Percentiles rank a stretch among this genome's conserved stretches.
Conservation (phyloP, 2,113 vertebrate genomes). For the Tetrao urogallus region DNA sequence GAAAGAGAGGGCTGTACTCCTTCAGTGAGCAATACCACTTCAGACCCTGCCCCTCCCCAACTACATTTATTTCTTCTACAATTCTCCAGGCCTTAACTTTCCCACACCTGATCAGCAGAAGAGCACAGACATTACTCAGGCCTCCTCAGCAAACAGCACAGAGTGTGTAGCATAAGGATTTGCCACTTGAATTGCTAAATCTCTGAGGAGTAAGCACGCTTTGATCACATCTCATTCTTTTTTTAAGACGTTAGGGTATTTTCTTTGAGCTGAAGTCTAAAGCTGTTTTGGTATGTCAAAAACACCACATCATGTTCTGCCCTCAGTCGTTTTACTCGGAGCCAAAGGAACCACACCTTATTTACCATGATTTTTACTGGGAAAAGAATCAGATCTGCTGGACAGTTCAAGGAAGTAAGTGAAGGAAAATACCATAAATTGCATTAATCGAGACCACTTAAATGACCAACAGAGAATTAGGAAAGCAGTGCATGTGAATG, state of each 20-base stretch:
- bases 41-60: neutral
- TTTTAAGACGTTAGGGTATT: neutral
- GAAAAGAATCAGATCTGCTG: conserved; percentile 31
- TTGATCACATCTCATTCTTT: conserved; percentile 24
- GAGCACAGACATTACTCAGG: neutral
- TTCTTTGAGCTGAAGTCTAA: conserved; percentile 16
- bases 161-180: neutral
- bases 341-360: conserved; percentile 12
- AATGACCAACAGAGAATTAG: conserved; percentile 35
- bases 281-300: conserved; percentile 11
- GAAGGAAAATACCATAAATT: conserved; percentile 6
- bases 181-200: conserved; percentile 25
- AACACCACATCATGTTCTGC: conserved; percentile 12
- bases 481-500: neutral
- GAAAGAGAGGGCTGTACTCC: neutral
- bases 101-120: neutral
- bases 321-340: neutral
- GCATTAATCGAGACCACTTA: neutral
- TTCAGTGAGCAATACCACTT: neutral
- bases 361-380: conserved; percentile 12
- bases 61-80: neutral
- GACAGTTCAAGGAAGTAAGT: conserved; percentile 24
- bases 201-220: conserved; percentile 12
- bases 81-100: neutral
- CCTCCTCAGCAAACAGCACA: neutral